A percentile compares a stretch with the other conserved stretches of the same genome.
These are phyloP conservation scores for Yasuhikotakia modesta DNA, from an alignment of 2,797 vertebrate genomes.

Conservation along the genomic window DNA sequence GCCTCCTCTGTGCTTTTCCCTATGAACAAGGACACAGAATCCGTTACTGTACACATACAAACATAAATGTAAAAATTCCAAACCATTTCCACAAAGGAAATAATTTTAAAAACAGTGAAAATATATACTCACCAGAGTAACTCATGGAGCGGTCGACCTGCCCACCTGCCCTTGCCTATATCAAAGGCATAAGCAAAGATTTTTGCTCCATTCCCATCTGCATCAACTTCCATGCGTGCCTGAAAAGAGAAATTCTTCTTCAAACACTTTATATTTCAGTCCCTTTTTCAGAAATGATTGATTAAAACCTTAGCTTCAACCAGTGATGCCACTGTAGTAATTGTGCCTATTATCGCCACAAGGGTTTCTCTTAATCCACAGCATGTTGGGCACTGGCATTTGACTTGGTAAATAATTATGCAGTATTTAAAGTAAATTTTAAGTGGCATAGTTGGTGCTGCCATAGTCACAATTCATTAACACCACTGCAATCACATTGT, in stretches of 20 bases:
- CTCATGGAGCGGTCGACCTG: slow-evolving; percentile 91
- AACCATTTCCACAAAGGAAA: neutral
- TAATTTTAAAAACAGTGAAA: neutral
- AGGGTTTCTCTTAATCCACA: too few relatives aligned
- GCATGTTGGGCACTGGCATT: too few relatives aligned
- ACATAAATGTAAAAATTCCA: neutral
- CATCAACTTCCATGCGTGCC: slow-evolving; percentile 98
- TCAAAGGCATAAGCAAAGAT: slow-evolving; percentile 98
- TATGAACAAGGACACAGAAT: slow-evolving; percentile 60
- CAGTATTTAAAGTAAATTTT: too few relatives aligned
- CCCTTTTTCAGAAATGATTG: neutral
- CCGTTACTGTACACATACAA: neutral
- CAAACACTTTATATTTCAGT: neutral
- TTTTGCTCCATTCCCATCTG: slow-evolving; percentile 96
- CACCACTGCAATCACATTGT: too few relatives aligned
- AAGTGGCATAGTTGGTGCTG: too few relatives aligned
- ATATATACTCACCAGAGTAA: slow-evolving; percentile 87
- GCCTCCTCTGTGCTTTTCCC: slow-evolving; percentile 96
- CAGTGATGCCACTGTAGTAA: too few relatives aligned
- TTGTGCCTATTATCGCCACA: too few relatives aligned
- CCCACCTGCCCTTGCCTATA: slow-evolving; percentile 93
- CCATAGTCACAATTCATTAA: too few relatives aligned
- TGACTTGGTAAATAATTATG: too few relatives aligned
- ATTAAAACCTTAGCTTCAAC: too few relatives aligned
- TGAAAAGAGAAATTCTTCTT: slow-evolving; percentile 55